Evolutionary conservation across 2,888 invertebrate species (phyloP).

Genomic region (Euzophera pinguis): DNA sequence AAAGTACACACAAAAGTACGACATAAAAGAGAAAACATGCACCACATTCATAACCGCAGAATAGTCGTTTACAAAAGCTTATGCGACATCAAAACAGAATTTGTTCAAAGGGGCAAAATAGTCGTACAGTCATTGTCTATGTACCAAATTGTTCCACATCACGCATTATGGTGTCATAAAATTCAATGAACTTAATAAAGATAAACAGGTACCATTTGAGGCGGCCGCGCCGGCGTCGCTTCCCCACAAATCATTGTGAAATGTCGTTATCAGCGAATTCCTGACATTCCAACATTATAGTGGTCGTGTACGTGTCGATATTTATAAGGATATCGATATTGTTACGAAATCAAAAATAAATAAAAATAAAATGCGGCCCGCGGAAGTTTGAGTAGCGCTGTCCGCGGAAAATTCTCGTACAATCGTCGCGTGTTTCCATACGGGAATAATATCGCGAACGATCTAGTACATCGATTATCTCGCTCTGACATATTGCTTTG

Average conservation of each 20-base stretch:
- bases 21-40: not conserved
- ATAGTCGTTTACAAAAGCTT: not conserved
- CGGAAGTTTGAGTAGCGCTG: too few relatives aligned
- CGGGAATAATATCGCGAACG: too few relatives aligned
- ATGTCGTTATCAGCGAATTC: conserved; percentile 30
- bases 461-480: too few relatives aligned
- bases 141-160: conserved; percentile 2
- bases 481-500: too few relatives aligned
- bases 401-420: too few relatives aligned
- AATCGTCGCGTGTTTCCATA: too few relatives aligned
- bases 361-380: too few relatives aligned
- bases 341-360: too few relatives aligned
- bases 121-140: conserved; percentile 7
- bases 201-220: conserved; percentile 11
- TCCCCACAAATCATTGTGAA: conserved; percentile 30
- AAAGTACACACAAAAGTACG: not conserved
- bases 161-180: conserved; percentile 11
- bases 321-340: not conserved
- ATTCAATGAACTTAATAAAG: conserved; percentile 15
- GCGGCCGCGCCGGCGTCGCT: conserved; percentile 14
- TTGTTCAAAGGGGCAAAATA: conserved; percentile 7
- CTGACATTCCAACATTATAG: conserved; percentile 27
- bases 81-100: conserved; percentile 1
- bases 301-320: conserved; percentile 15
- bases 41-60: not conserved